A percentile compares a stretch with the other conserved stretches of the same genome.
Evolutionary conservation across 2,113 vertebrate genomes (phyloP).

Genomic region (Menidia beryllina): DNA sequence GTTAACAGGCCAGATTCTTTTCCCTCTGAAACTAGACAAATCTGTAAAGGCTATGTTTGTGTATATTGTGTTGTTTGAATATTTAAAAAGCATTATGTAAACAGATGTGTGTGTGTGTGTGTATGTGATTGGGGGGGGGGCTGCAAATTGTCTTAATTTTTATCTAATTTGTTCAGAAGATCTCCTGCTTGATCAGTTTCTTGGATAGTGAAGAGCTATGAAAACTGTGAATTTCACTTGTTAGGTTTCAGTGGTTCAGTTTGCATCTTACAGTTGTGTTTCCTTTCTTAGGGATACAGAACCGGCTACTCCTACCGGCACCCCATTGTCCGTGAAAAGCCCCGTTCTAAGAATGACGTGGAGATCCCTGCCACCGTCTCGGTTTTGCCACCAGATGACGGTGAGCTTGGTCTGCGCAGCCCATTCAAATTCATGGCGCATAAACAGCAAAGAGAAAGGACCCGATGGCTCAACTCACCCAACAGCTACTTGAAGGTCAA

Average conservation of each 20-base stretch:
- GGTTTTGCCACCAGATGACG: constrained; percentile 87
- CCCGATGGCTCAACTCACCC: constrained; percentile 93
- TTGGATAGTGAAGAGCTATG: neutral
- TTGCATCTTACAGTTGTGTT: constrained; percentile 2
- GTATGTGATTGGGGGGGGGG: too few species aligned
- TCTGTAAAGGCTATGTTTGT: constrained; percentile 52
- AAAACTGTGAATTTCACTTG: neutral
- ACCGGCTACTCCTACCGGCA: constrained; percentile 94
- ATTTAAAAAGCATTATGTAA: constrained; percentile 59
- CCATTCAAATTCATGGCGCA: constrained; percentile 89
- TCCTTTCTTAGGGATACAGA: constrained; percentile 88
- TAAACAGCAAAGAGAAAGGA: constrained; percentile 92
- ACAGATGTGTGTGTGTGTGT: too few species aligned
- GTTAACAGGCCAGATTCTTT: constrained; percentile 50
- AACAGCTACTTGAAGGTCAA: constrained; percentile 95
- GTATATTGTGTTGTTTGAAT: constrained; percentile 47
- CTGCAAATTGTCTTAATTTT: constrained; percentile 23
- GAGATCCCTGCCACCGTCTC: constrained; percentile 95
- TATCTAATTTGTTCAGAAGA: neutral
- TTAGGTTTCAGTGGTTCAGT: neutral
- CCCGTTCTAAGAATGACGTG: constrained; percentile 92
- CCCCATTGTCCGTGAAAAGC: constrained; percentile 91
- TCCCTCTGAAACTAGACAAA: constrained; percentile 45
- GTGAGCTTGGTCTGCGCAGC: constrained; percentile 84
- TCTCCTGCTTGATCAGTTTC: too few species aligned